Conservation (phyloP, 2,888 invertebrate species). For the Julus scanicus region DNA sequence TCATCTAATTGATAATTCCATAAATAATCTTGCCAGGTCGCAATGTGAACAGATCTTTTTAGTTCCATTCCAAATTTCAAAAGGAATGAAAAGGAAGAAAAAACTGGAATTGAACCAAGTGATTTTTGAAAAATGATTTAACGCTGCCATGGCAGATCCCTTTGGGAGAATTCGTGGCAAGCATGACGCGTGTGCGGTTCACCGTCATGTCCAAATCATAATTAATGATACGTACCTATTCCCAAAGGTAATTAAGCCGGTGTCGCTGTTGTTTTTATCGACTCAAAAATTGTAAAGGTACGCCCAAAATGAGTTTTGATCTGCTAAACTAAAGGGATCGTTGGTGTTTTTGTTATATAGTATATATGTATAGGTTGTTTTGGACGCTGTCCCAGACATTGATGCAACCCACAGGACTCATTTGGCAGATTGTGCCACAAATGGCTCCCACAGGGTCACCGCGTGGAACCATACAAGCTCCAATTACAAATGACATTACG, state of each 20-base stretch:
- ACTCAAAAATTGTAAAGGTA: slow-evolving; percentile 6
- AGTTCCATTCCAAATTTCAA: too few relatives aligned
- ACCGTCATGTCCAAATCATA: slow-evolving; percentile 30
- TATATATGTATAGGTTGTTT: neutral
- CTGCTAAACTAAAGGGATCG: neutral
- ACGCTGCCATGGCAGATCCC: neutral
- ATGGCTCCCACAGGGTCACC: slow-evolving; percentile 3
- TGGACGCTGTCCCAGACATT: slow-evolving; percentile 14
- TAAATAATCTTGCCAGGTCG: too few relatives aligned
- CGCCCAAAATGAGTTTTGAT: slow-evolving; percentile 29
- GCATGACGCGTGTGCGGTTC: neutral
- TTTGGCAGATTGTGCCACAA: slow-evolving; percentile 27
- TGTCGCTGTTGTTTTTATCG: slow-evolving; percentile 30
- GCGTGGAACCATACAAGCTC: slow-evolving; percentile 30
- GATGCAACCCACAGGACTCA: slow-evolving; percentile 16
- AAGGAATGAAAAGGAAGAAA: neutral
- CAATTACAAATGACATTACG: slow-evolving; percentile 26
- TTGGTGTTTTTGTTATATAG: neutral
- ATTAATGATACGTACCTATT: neutral
- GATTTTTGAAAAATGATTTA: neutral
- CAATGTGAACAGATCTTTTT: too few relatives aligned
- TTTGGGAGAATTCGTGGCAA: neutral
- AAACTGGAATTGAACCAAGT: neutral
- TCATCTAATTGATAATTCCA: too few relatives aligned
- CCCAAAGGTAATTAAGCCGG: slow-evolving; percentile 39